phyloP scores from a whole-genome alignment of 2,797 vertebrate genomes.

The Gephyroberyx darwinii region DNA sequence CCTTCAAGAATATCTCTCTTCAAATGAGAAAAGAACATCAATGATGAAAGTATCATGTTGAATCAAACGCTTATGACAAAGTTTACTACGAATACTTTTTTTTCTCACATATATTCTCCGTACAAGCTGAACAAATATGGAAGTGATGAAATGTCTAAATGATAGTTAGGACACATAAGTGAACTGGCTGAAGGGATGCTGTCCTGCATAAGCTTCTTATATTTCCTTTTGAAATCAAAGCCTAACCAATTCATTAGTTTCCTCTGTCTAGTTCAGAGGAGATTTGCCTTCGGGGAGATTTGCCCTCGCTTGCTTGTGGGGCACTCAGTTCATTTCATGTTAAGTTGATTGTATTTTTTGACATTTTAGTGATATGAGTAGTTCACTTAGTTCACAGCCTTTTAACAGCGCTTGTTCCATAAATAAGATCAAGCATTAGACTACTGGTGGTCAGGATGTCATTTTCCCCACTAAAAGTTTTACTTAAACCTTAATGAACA shows the following conservation, averaged over 20 bases:
- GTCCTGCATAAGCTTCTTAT: constrained; percentile 66
- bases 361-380: constrained; percentile 4
- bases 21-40: neutral
- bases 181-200: constrained; percentile 58
- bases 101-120: neutral
- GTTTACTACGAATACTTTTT: neutral
- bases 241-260: constrained; percentile 62
- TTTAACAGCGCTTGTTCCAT: neutral
- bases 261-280: constrained; percentile 45
- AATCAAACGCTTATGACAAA: neutral
- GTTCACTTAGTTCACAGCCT: constrained; percentile 3
- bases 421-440: neutral
- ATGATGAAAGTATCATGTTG: too few species aligned
- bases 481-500: constrained; percentile 9
- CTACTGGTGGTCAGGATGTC: neutral
- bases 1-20: neutral
- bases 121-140: constrained; percentile 8
- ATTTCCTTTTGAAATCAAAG: constrained; percentile 63
- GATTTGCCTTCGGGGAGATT: constrained; percentile 52
- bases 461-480: neutral
- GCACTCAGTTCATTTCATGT: constrained; percentile 33
- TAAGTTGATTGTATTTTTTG: constrained; percentile 54
- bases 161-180: constrained; percentile 43
- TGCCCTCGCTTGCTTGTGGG: constrained; percentile 21
- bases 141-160: constrained; percentile 53